Evolutionary conservation across 2,888 invertebrate genomes (phyloP), one percentile per base, ranked within the genome.

Genomic region (Chirona hameri): DNA sequence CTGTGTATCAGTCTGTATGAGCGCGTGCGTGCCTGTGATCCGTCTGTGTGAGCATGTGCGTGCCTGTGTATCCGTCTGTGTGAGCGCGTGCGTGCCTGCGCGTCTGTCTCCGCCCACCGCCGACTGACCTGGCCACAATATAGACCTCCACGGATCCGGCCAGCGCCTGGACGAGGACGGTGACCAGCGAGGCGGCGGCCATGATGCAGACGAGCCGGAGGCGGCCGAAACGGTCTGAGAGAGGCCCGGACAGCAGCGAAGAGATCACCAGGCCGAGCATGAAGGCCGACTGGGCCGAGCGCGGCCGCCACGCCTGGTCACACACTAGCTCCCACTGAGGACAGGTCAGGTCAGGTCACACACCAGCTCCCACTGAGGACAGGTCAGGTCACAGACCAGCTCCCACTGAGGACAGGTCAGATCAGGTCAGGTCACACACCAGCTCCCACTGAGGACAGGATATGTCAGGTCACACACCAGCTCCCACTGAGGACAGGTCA

Each of bases 251-350:
- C 31, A 79, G 9, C 46, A 79, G 79, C 9, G 79, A 9, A 21
- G 79, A 79, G 39, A 79, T 46, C 14, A 46, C 24, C 79, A 79
- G 79, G 46, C 79, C 79, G 24, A 46, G 46, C 79, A 79, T 79
- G 79, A 79, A 79, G 79, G 79, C 79, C 79, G 79, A 79, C 79
- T 79, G 79, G 46, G 79, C 79, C 79, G 46, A 39, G 46, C 79
- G 79, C 9, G 79, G 79, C 79, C 46, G 79, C 79, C 79, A 79
- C 46, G 79, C 21, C 46, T 46, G 24, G 46, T 79, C 79, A 79
- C 79, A 79, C 46, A 79, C 79, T 10, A 57, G 57, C 18, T 57
- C 57, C 14, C 57, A 57, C 57, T 57, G 57, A 4, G 4, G 57
- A 18, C 18, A 18, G 57, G 57, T 15, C 12, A 18, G 57, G 57